These are phyloP conservation scores for Xenopus borealis DNA, from an alignment of 2,113 vertebrate genomes.

Conservation along the genomic window DNA sequence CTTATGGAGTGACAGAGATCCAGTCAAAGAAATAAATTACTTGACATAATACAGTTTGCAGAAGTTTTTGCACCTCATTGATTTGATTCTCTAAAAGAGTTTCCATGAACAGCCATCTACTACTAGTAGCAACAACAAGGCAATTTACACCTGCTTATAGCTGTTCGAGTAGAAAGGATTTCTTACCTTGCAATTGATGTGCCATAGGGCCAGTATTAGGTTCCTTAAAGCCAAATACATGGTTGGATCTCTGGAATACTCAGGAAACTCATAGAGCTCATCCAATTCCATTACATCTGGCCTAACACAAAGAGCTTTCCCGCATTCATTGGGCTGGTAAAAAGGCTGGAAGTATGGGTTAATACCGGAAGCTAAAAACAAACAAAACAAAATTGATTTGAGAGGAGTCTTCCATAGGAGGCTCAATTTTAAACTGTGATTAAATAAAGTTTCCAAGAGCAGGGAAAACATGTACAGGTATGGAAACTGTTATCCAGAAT, in stretches of 20 bases:
- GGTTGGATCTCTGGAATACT: constrained; percentile 93
- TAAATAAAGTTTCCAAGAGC: neutral
- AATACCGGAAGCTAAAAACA: constrained; percentile 77
- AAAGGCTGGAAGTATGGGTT: constrained; percentile 96
- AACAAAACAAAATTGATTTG: neutral
- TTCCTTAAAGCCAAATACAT: constrained; percentile 95
- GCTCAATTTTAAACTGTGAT: neutral
- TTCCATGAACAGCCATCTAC: too few species aligned
- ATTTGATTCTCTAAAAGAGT: too few species aligned
- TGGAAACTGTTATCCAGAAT: too few species aligned
- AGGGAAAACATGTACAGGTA: too few species aligned
- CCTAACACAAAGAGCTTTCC: constrained; percentile 92
- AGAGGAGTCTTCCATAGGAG: neutral
- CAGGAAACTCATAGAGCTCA: constrained; percentile 96
- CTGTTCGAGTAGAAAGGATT: neutral
- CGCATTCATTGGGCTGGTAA: constrained; percentile 96
- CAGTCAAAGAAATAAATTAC: too few species aligned
- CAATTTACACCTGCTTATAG: too few species aligned
- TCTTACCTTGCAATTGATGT: constrained; percentile 84
- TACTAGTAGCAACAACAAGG: too few species aligned
- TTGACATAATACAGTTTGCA: too few species aligned
- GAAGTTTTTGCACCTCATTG: too few species aligned
- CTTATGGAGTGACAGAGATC: too few species aligned
- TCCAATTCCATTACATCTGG: constrained; percentile 98
- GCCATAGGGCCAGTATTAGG: constrained; percentile 92